Conservation (phyloP, 2,113 vertebrate species). For the Dicentrarchus labrax region DNA sequence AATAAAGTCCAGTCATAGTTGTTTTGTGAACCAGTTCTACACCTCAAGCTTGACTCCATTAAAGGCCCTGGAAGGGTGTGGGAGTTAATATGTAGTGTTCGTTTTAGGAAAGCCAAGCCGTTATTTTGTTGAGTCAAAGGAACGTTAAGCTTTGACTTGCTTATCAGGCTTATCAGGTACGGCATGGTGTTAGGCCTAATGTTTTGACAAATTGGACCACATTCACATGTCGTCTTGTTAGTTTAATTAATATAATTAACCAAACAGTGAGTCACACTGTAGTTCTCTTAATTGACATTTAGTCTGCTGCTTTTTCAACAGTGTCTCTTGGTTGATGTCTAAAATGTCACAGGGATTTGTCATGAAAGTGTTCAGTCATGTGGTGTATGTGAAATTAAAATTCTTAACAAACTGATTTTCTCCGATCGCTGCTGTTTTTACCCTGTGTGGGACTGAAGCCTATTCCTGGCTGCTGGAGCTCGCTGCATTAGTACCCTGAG, state of each 20-base stretch:
- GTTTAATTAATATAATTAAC: neutral
- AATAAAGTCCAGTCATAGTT: neutral
- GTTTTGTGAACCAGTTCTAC: neutral
- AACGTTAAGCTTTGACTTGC: slow-evolving; percentile 12
- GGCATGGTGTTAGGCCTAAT: slow-evolving; percentile 2
- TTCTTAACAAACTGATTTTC: slow-evolving; percentile 6
- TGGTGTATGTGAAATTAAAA: slow-evolving; percentile 13
- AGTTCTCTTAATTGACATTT: neutral
- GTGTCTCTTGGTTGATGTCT: neutral
- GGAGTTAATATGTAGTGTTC: neutral
- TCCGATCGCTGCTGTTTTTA: neutral
- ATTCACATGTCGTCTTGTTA: neutral
- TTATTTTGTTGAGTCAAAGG: slow-evolving; percentile 19
- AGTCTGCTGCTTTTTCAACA: neutral
- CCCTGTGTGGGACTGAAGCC: neutral
- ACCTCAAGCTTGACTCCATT: neutral
- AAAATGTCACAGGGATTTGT: slow-evolving; percentile 6
- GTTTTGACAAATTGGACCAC: neutral
- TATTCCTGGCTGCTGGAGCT: neutral
- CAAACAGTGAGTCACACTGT: neutral
- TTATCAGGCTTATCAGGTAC: slow-evolving; percentile 28
- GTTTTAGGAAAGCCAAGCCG: neutral
- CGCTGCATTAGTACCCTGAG: neutral
- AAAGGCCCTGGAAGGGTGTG: neutral
- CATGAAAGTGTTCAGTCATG: slow-evolving; percentile 21